Evolutionary conservation across 2,888 invertebrate species (phyloP).

Genomic region (Tipula vernalis): DNA sequence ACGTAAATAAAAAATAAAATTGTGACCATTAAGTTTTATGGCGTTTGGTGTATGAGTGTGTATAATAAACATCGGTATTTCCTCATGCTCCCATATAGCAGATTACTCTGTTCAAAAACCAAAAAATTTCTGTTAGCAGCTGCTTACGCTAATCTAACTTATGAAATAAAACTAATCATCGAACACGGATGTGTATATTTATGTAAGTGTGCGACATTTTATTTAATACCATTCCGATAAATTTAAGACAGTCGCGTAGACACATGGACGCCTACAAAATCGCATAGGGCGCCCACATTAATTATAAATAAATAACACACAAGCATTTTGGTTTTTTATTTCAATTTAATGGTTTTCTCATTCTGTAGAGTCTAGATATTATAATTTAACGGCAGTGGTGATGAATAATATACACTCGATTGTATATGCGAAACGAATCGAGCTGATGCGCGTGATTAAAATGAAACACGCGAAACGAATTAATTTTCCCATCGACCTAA

Average conservation of each 20-base stretch:
- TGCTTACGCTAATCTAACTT: neutral
- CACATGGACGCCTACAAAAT: neutral
- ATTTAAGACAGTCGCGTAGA: neutral
- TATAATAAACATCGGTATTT: neutral
- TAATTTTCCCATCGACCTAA: neutral
- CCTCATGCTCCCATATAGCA: neutral
- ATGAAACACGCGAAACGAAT: neutral
- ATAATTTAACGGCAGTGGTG: neutral
- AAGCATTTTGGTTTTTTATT: neutral
- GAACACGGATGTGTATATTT: neutral
- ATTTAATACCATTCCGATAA: neutral
- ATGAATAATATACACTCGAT: neutral
- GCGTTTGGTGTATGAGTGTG: neutral
- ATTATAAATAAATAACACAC: neutral
- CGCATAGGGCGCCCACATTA: neutral
- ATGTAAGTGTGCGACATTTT: neutral
- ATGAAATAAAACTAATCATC: neutral
- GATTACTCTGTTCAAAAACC: neutral
- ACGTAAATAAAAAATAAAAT: neutral
- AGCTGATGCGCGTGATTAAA: neutral
- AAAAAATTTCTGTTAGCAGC: neutral
- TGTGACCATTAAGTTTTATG: neutral
- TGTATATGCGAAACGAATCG: neutral
- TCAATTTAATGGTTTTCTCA: neutral
- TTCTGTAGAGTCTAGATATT: neutral